Conservation (phyloP, 2,888 invertebrate species). For the Boloria selene region DNA sequence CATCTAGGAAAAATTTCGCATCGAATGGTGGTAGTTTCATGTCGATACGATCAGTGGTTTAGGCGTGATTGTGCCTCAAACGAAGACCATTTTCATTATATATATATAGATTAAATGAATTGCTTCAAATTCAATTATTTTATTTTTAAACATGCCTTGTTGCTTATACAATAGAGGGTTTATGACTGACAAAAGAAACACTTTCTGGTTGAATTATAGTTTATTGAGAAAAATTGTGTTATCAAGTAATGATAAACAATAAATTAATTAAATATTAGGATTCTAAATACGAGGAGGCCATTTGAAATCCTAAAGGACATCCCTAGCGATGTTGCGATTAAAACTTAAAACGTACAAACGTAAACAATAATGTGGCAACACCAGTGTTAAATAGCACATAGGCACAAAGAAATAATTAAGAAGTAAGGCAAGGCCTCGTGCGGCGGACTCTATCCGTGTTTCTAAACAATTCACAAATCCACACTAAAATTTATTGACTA, state of each 20-base stretch:
- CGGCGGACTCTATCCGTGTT: constrained; percentile 52
- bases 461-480: constrained; percentile 71
- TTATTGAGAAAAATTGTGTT: constrained; percentile 79
- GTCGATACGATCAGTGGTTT: too few relatives aligned
- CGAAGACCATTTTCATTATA: too few relatives aligned
- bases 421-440: constrained; percentile 57
- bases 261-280: constrained; percentile 76
- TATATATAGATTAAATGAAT: constrained; percentile 7
- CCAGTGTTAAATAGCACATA: constrained; percentile 58
- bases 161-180: too few relatives aligned
- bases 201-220: constrained; percentile 59
- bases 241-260: constrained; percentile 78
- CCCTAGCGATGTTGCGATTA: constrained; percentile 56
- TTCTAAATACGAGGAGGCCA: constrained; percentile 63
- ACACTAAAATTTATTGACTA: constrained; percentile 77
- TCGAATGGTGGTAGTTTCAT: too few relatives aligned
- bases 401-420: constrained; percentile 63
- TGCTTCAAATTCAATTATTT: constrained; percentile 3
- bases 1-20: too few relatives aligned
- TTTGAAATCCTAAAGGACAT: constrained; percentile 65
- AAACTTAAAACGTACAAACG: constrained; percentile 77
- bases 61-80: too few relatives aligned
- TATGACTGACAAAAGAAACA: constrained; percentile 40
- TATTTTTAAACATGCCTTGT: background rate
- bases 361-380: constrained; percentile 70